Conservation (phyloP, 2,888 invertebrate genomes). For the Microplitis deprimator region DNA sequence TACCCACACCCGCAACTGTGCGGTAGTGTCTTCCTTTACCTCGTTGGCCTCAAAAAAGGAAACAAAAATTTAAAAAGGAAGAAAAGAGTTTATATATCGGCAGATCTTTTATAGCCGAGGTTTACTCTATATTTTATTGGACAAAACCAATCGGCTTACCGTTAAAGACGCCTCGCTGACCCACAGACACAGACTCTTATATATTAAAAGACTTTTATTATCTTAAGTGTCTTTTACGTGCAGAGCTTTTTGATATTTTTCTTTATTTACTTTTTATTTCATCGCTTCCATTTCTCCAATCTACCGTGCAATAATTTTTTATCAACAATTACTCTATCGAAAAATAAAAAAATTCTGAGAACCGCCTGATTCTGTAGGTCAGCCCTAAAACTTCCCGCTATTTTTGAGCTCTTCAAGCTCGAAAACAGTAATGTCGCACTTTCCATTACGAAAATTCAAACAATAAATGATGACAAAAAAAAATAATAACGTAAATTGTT, state of each 20-base stretch:
- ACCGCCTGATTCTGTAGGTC: too few species aligned
- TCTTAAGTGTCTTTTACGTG: background rate
- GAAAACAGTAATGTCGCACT: too few species aligned
- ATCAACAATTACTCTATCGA: too few species aligned
- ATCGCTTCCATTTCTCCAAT: too few species aligned
- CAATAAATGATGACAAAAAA: too few species aligned
- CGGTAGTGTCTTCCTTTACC: slow-evolving; percentile 10
- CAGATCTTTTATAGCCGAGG: background rate
- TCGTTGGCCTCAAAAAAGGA: slow-evolving; percentile 9
- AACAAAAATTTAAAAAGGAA: background rate
- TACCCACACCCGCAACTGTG: slow-evolving; percentile 24
- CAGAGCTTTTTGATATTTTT: background rate
- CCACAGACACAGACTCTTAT: background rate
- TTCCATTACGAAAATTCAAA: too few species aligned
- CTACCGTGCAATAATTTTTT: too few species aligned
- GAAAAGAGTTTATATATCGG: background rate
- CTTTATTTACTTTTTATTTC: too few species aligned
- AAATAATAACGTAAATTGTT: too few species aligned
- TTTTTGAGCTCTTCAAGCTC: too few species aligned
- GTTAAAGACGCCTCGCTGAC: background rate
- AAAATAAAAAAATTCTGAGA: too few species aligned
- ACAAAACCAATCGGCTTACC: slow-evolving; percentile 40
- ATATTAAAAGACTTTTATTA: slow-evolving; percentile 1
- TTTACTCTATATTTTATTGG: slow-evolving; percentile 30
- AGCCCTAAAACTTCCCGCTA: too few species aligned